A percentile compares a stretch with the other conserved stretches of the same genome.
Conservation (phyloP, 2,888 invertebrate species). For the Apomyelois bistriatella region DNA sequence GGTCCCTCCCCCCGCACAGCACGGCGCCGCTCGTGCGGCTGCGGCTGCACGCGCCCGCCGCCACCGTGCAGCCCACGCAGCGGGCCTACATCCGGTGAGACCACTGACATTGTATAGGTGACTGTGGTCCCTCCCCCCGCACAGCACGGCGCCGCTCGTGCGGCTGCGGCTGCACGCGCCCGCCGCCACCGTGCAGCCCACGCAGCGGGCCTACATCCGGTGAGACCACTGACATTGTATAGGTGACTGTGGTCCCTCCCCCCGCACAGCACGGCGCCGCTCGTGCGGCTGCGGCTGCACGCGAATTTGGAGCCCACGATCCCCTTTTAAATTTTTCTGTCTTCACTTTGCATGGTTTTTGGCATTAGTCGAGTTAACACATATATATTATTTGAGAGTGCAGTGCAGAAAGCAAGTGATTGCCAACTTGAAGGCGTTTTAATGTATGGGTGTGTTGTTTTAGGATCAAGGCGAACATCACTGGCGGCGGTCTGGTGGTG, state of each 20-base stretch:
- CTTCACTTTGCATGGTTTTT: no score
- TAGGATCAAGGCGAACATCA: conserved; percentile 54
- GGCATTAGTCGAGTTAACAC: no score
- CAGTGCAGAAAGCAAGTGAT: no score
- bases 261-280: conserved; percentile 91
- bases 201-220: conserved; percentile 53
- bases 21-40: conserved; percentile 93
- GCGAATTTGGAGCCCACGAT: no score
- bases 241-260: conserved; percentile 89
- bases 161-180: conserved; percentile 85
- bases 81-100: conserved; percentile 50
- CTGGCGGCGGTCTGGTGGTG: conserved; percentile 60
- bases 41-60: conserved; percentile 80
- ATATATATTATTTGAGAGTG: no score
- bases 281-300: conserved; percentile 90
- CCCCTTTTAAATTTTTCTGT: no score
- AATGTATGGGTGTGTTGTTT: no score
- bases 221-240: conserved; percentile 12
- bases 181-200: conserved; percentile 66
- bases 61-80: conserved; percentile 64
- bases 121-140: conserved; percentile 94
- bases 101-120: neutral
- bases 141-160: conserved; percentile 92
- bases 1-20: conserved; percentile 95
- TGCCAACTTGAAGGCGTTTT: no score